Percentiles rank a stretch among this genome's conserved stretches.
phyloP scores from a whole-genome alignment of 2,113 vertebrate genomes.

The Mionectes macconnelli region DNA sequence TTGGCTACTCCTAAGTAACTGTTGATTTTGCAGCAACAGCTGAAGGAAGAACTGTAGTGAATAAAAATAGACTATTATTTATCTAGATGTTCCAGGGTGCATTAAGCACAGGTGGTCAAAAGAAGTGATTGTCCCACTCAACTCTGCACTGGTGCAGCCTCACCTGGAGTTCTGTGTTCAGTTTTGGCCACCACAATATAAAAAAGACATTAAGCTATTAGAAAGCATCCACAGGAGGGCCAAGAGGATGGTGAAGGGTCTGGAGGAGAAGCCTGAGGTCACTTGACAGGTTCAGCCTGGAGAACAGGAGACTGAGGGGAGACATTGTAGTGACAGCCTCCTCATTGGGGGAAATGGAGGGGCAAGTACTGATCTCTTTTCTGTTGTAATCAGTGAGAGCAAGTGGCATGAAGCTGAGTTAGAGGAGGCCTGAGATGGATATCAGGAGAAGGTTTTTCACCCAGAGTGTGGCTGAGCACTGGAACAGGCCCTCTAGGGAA shows the following conservation, averaged over 20 bases:
- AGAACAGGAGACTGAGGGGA: not conserved
- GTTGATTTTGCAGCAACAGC: not conserved
- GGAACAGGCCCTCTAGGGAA: too few species aligned
- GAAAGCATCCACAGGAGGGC: not conserved
- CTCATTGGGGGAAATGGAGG: accelerated
- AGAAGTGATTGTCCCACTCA: accelerated
- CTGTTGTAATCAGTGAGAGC: not conserved
- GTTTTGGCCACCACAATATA: not conserved
- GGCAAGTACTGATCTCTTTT: too few species aligned
- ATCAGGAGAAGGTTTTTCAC: not conserved
- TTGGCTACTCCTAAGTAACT: not conserved
- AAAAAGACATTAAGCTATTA: not conserved
- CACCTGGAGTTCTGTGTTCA: accelerated
- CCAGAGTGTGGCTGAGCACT: accelerated
- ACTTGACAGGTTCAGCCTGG: not conserved
- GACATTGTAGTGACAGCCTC: not conserved
- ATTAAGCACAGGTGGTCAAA: not conserved
- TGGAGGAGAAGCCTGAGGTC: not conserved
- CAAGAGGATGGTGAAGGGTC: accelerated
- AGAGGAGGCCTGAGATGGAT: not conserved
- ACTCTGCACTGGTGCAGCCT: not conserved
- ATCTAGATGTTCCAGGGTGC: not conserved
- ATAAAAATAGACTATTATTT: not conserved
- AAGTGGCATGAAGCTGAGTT: not conserved
- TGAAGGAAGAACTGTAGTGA: not conserved